phyloP scores from a whole-genome alignment of 2,113 vertebrate genomes.

The Toxotes jaculatrix region DNA sequence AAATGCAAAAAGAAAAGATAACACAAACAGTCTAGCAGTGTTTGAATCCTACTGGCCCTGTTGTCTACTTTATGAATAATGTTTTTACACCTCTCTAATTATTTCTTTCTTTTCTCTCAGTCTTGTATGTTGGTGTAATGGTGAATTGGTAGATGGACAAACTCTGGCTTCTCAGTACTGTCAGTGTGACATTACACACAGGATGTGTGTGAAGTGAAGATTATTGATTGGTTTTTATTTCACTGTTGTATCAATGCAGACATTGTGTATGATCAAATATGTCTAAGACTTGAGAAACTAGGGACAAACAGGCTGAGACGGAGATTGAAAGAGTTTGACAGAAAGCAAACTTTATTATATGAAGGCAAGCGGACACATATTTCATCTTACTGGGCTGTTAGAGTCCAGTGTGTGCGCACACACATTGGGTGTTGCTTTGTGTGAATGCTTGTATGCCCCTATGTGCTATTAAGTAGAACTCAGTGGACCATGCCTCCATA shows the following conservation, averaged over 20 bases:
- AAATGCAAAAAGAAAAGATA: background rate
- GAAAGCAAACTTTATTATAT: conserved; percentile 31
- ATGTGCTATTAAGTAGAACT: conserved; percentile 66
- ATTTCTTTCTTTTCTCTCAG: background rate
- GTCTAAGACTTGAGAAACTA: background rate
- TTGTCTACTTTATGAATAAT: background rate
- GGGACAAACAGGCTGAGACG: background rate
- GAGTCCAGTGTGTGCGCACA: background rate
- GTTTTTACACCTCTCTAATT: background rate
- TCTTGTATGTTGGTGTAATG: background rate
- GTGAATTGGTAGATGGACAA: background rate
- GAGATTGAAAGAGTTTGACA: conserved; percentile 22
- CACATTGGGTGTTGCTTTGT: background rate
- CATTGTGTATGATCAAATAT: background rate
- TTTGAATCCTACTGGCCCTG: background rate
- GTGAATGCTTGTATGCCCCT: conserved; percentile 1
- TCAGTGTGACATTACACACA: background rate
- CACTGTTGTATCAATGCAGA: background rate
- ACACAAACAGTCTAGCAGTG: background rate
- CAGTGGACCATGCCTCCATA: conserved; percentile 55
- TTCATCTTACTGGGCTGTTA: conserved; percentile 26
- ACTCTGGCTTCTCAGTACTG: background rate
- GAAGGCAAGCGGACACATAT: conserved; percentile 26
- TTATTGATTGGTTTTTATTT: background rate
- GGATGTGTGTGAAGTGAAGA: background rate